Percentiles rank a stretch among this genome's conserved stretches.
These are phyloP conservation scores for Drosophila mulleri DNA, from an alignment of 2,888 invertebrate genomes.

Conservation along the genomic window DNA sequence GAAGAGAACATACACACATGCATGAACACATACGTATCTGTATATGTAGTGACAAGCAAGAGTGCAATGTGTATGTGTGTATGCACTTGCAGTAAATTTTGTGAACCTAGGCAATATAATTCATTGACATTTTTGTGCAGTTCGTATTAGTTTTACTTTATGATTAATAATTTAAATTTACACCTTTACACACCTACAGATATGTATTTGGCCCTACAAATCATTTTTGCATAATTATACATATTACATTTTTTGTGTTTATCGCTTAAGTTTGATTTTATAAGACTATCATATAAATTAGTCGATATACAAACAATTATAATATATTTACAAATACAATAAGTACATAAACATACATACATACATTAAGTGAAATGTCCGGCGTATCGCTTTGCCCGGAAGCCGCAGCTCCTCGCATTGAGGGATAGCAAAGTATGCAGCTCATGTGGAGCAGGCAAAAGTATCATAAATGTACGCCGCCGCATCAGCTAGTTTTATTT, in stretches of 20 bases:
- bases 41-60: neutral
- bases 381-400: slow-evolving; percentile 6
- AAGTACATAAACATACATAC: slow-evolving; percentile 13
- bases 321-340: slow-evolving; percentile 39
- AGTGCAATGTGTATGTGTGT: neutral
- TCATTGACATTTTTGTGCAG: slow-evolving; percentile 26
- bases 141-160: slow-evolving; percentile 45
- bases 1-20: neutral
- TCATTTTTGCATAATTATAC: slow-evolving; percentile 35
- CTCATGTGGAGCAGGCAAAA: neutral
- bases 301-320: slow-evolving; percentile 40
- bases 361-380: slow-evolving; percentile 15
- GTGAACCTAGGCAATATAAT: slow-evolving; percentile 20
- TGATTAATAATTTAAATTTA: slow-evolving; percentile 51
- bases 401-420: neutral
- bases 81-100: slow-evolving; percentile 22
- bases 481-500: slow-evolving; percentile 19
- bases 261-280: slow-evolving; percentile 50
- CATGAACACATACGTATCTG: neutral
- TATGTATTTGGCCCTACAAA: slow-evolving; percentile 51
- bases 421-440: neutral
- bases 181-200: slow-evolving; percentile 21
- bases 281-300: slow-evolving; percentile 53
- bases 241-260: slow-evolving; percentile 44
- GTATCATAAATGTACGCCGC: neutral